Conservation (phyloP, 2,797 vertebrate species). For the Amblyopsis hoosieri region DNA sequence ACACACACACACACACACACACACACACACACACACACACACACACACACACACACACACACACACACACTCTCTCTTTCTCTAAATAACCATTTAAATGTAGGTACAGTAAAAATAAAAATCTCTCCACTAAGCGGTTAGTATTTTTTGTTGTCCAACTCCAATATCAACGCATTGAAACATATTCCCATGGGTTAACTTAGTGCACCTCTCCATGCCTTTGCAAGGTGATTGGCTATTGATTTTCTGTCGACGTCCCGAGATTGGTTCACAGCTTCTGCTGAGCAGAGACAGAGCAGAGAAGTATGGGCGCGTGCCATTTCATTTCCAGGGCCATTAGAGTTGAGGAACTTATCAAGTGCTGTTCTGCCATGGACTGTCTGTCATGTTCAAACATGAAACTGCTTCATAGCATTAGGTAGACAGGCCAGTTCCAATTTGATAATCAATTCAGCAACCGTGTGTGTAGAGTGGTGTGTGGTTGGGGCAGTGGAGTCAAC, state of each 20-base stretch:
- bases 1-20: slow-evolving; percentile 17
- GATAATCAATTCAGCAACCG: slow-evolving; percentile 39
- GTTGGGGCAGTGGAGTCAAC: slow-evolving; percentile 2
- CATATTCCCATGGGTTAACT: slow-evolving; percentile 53
- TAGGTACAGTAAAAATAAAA: slow-evolving; percentile 18
- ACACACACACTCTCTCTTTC: background rate
- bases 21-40: background rate
- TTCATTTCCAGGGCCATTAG: slow-evolving; percentile 50
- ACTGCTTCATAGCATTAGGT: slow-evolving; percentile 18
- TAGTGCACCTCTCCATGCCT: slow-evolving; percentile 41
- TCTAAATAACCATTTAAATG: background rate
- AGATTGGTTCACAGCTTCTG: slow-evolving; percentile 34
- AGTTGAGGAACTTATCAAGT: slow-evolving; percentile 26
- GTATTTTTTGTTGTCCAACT: slow-evolving; percentile 21
- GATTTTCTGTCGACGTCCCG: slow-evolving; percentile 57
- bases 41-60: background rate
- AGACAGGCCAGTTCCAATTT: slow-evolving; percentile 11
- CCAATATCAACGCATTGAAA: slow-evolving; percentile 37
- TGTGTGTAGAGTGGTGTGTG: background rate
- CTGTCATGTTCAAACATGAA: slow-evolving; percentile 41
- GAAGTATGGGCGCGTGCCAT: slow-evolving; percentile 20
- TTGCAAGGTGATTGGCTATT: slow-evolving; percentile 68
- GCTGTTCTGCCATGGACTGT: slow-evolving; percentile 13
- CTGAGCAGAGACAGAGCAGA: slow-evolving; percentile 34
- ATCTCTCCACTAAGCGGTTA: slow-evolving; percentile 7